Conservation (phyloP, 92 coral and sea anemone species). For the Pocillopora grandis region DNA sequence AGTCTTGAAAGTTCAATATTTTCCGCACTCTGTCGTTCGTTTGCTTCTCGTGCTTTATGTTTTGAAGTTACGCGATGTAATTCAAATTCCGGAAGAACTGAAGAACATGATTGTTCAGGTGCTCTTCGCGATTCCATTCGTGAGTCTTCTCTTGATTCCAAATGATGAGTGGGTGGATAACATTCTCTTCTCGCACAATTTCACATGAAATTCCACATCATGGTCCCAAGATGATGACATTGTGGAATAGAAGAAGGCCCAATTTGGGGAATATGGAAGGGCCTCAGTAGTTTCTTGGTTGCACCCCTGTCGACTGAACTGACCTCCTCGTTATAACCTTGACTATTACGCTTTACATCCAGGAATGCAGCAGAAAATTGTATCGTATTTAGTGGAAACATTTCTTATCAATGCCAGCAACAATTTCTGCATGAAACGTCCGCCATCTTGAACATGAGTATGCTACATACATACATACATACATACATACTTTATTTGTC, state of each 20-base stretch:
- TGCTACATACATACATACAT: too few relatives aligned
- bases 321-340: too few relatives aligned
- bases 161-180: background rate
- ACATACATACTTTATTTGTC: too few relatives aligned
- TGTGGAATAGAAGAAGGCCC: background rate
- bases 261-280: too few relatives aligned
- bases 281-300: background rate
- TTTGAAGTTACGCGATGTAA: background rate
- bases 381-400: too few relatives aligned
- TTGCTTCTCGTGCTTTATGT: background rate
- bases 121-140: background rate
- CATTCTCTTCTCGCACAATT: background rate
- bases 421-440: too few relatives aligned
- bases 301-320: too few relatives aligned
- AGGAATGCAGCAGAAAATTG: too few relatives aligned
- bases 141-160: background rate
- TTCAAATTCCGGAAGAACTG: background rate
- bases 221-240: constrained; percentile 14
- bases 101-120: background rate
- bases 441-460: too few relatives aligned
- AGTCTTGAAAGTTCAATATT: background rate
- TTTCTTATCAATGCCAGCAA: too few relatives aligned
- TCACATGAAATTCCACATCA: constrained; percentile 16
- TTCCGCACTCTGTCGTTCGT: background rate
- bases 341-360: too few relatives aligned